phyloP scores from a whole-genome alignment of 2,113 vertebrate species.

The Salvelinus alpinus region DNA sequence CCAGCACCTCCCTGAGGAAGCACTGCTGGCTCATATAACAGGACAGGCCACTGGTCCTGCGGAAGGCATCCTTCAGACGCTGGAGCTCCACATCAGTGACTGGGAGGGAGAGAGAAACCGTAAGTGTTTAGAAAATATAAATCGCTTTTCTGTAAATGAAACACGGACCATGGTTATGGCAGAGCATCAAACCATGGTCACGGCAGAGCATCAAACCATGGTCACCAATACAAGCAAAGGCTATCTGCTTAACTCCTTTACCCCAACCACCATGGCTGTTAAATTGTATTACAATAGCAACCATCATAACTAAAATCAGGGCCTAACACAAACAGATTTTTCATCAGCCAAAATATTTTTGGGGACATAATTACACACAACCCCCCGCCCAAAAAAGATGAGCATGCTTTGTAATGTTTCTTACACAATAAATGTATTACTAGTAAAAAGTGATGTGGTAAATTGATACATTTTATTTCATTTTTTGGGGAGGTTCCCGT shows the following conservation, averaged over 20 bases:
- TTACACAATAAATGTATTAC: too few species aligned
- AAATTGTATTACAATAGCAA: too few species aligned
- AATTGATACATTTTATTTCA: too few species aligned
- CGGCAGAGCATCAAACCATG: neutral
- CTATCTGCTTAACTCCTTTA: neutral
- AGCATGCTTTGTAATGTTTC: too few species aligned
- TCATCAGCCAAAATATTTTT: too few species aligned
- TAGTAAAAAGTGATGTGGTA: too few species aligned
- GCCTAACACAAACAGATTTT: too few species aligned
- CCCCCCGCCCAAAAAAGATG: too few species aligned
- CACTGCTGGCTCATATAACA: slow-evolving; percentile 48
- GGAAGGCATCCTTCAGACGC: slow-evolving; percentile 42
- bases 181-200: neutral
- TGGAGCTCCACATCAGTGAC: slow-evolving; percentile 47
- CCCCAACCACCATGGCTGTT: neutral
- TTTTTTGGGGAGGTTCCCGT: too few species aligned
- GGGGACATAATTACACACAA: too few species aligned
- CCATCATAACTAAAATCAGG: too few species aligned
- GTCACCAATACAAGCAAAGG: neutral
- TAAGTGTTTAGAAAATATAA: neutral
- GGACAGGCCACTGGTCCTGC: slow-evolving; percentile 40
- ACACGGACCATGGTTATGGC: neutral
- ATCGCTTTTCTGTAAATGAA: neutral
- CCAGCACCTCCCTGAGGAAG: slow-evolving; percentile 43
- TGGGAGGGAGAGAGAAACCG: neutral